A percentile compares a stretch with the other conserved stretches of the same genome.
phyloP scores from a whole-genome alignment of 2,113 vertebrate genomes.

The Sula dactylatra region DNA sequence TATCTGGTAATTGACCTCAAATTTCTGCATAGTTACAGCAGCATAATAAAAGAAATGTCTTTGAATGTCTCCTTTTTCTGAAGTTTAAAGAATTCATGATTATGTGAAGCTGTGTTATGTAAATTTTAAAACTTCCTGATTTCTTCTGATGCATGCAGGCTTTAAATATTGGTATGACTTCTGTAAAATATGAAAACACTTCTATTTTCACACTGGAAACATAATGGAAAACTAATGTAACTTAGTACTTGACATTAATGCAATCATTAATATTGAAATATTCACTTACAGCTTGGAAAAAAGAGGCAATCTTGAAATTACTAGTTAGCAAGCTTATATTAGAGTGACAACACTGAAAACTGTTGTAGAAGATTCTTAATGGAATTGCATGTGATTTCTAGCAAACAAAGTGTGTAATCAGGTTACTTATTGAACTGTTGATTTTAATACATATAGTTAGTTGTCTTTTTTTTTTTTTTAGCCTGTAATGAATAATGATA shows the following conservation, averaged over 20 bases:
- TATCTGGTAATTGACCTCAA: not conserved
- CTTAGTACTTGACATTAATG: not conserved
- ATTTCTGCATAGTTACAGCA: not conserved
- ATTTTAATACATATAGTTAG: not conserved
- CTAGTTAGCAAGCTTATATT: not conserved
- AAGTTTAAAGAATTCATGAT: not conserved
- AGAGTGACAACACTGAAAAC: not conserved
- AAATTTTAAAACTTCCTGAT: not conserved
- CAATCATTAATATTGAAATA: not conserved
- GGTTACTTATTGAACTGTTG: not conserved
- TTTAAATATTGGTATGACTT: not conserved
- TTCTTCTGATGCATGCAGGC: not conserved
- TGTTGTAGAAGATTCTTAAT: not conserved
- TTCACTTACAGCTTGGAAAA: not conserved
- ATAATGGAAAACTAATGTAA: not conserved
- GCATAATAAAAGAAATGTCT: not conserved
- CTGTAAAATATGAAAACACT: not conserved
- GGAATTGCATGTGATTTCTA: not conserved
- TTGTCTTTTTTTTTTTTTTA: not conserved
- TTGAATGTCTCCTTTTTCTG: not conserved
- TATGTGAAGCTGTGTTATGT: not conserved
- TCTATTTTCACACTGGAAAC: not conserved
- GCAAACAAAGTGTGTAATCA: not conserved
- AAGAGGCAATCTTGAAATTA: not conserved
- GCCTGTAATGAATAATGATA: constrained; percentile 99